phyloP scores from a whole-genome alignment of 1,140 invertebrate species.

The Brachionus calyciflorus region DNA sequence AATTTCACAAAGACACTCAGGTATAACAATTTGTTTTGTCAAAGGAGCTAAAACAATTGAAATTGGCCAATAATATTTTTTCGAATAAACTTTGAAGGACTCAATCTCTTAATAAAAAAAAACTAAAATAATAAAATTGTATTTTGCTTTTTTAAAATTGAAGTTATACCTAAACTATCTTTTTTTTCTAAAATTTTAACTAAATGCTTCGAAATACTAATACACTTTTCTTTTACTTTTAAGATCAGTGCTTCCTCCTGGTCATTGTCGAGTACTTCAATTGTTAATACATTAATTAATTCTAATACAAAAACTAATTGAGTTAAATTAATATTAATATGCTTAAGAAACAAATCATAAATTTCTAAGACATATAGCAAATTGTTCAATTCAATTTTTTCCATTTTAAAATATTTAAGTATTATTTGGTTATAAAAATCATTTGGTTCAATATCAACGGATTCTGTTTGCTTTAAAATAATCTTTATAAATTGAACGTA shows the following conservation, averaged over 20 bases:
- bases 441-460: not conserved
- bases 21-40: not conserved
- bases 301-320: not conserved
- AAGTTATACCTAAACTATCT: too few species aligned
- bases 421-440: not conserved
- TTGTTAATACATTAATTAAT: not conserved
- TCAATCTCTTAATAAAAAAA: constrained; percentile 12
- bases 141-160: too few species aligned
- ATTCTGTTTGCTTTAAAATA: not conserved
- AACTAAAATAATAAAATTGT: not conserved
- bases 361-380: not conserved
- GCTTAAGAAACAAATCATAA: not conserved
- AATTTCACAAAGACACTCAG: not conserved
- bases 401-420: not conserved
- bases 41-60: not conserved
- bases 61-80: not conserved
- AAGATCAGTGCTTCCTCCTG: too few species aligned
- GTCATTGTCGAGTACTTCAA: too few species aligned
- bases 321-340: not conserved
- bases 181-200: too few species aligned
- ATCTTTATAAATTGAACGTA: not conserved
- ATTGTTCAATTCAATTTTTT: not conserved
- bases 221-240: too few species aligned
- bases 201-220: too few species aligned
- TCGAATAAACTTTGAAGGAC: not conserved